Conservation (phyloP, 2,888 invertebrate genomes). For the Agrotis segetum region DNA sequence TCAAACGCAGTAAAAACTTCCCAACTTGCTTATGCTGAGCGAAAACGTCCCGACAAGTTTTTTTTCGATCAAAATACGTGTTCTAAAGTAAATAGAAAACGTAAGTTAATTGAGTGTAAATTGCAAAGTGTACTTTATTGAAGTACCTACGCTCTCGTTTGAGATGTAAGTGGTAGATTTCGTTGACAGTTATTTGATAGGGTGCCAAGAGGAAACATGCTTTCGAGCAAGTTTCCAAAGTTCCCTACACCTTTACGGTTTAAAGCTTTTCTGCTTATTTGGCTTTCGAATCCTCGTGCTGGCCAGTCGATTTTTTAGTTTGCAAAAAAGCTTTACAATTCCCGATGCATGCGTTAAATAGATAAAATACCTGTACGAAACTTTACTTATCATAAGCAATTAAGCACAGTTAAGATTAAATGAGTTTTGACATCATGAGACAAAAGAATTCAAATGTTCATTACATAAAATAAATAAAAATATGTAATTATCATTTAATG, state of each 20-base stretch:
- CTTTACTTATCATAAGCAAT: no score
- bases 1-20: constrained; percentile 68
- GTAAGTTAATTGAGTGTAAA: constrained; percentile 54
- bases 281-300: no score
- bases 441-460: no score
- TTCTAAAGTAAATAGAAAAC: constrained; percentile 54
- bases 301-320: no score
- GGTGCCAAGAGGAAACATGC: constrained; percentile 29
- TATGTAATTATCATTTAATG: no score
- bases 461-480: no score
- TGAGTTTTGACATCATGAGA: no score
- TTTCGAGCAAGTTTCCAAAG: constrained; percentile 1
- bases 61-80: constrained; percentile 56
- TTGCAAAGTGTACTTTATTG: constrained; percentile 37
- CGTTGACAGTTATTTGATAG: constrained; percentile 47
- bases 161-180: constrained; percentile 29
- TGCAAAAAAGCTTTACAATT: no score
- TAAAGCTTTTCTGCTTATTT: no score
- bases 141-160: constrained; percentile 44
- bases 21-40: constrained; percentile 61
- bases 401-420: no score
- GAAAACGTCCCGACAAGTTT: constrained; percentile 40
- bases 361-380: no score
- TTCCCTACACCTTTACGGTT: neutral
- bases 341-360: no score